phyloP scores from a whole-genome alignment of 2,888 invertebrate species.

The Acanthosepion lycidas region DNA sequence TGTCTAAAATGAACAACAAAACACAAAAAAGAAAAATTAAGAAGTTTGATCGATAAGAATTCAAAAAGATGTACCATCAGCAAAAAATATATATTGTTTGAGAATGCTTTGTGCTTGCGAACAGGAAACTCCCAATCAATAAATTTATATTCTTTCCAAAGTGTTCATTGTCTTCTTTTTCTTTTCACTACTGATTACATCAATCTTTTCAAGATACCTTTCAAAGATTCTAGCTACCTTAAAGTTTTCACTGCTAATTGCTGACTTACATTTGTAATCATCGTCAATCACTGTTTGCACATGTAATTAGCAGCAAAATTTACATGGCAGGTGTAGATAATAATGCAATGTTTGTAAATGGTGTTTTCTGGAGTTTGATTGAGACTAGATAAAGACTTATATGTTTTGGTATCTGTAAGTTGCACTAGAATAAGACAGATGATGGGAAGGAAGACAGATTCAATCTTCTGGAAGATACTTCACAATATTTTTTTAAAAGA shows the following conservation, averaged over 20 bases:
- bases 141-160: background rate
- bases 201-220: constrained; percentile 12
- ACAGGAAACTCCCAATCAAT: background rate
- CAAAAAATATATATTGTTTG: background rate
- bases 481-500: no score
- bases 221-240: background rate
- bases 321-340: background rate
- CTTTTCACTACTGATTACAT: background rate
- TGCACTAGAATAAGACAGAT: background rate
- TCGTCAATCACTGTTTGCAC: background rate
- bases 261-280: constrained; percentile 17
- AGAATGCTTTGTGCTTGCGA: background rate
- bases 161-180: background rate
- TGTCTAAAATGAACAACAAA: background rate
- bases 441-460: no score
- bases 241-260: background rate
- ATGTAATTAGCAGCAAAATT: background rate
- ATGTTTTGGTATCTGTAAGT: background rate
- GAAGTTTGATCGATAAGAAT: background rate
- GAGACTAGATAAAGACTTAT: background rate
- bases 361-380: background rate
- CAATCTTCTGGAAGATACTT: no score
- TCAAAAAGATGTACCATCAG: constrained; percentile 33
- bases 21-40: background rate
- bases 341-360: background rate